Evolutionary conservation across 2,888 invertebrate species (phyloP).

Genomic region (Acanthosepion esculentum): DNA sequence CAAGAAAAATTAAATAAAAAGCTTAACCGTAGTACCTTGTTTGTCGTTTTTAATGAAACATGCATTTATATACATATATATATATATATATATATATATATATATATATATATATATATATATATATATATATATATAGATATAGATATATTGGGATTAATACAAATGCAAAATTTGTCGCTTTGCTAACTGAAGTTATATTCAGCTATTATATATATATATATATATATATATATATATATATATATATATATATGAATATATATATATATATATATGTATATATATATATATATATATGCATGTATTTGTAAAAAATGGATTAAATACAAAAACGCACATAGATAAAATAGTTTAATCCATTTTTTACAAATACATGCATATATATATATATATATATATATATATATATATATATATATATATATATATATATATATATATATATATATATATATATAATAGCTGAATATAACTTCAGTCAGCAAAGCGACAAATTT

Average conservation of each 20-base stretch:
- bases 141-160: background rate
- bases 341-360: too few relatives aligned
- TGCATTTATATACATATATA: background rate
- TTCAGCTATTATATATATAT: background rate
- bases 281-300: background rate
- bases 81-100: background rate
- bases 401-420: background rate
- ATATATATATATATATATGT: background rate
- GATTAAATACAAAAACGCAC: too few relatives aligned
- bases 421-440: background rate
- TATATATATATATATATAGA: background rate
- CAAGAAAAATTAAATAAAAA: too few relatives aligned
- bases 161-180: too few relatives aligned
- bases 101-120: background rate
- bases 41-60: too few relatives aligned
- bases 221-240: background rate
- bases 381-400: background rate
- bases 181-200: too few relatives aligned
- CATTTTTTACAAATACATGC: too few relatives aligned
- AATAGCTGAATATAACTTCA: too few relatives aligned
- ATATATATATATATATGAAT: background rate
- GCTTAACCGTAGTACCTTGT: too few relatives aligned
- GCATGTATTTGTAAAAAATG: too few relatives aligned
- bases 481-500: too few relatives aligned
- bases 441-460: background rate